Conservation (phyloP, 2,113 vertebrate genomes). For the Corydoras sp. region DNA sequence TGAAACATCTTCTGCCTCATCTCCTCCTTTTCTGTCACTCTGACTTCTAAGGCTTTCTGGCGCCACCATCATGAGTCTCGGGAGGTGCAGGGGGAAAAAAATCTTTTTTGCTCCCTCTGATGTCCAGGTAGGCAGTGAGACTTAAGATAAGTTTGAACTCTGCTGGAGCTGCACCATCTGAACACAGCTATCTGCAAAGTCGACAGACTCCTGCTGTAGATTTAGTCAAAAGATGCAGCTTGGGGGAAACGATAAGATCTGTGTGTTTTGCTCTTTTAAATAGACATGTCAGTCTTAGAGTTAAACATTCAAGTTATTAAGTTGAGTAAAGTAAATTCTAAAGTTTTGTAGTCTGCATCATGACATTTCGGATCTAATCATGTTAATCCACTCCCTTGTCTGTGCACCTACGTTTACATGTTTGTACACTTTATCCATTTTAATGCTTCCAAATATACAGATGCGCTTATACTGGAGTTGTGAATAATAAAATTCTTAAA, state of each 20-base stretch:
- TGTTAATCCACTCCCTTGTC: too few relatives aligned
- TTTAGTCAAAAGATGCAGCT: slow-evolving; percentile 8
- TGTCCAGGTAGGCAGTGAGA: slow-evolving; percentile 27
- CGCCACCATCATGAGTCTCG: slow-evolving; percentile 1
- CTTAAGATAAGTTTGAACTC: slow-evolving; percentile 32
- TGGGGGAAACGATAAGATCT: slow-evolving; percentile 20
- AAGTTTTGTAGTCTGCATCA: too few relatives aligned
- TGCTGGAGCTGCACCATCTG: slow-evolving; percentile 11
- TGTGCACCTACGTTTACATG: too few relatives aligned
- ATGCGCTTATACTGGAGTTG: too few relatives aligned
- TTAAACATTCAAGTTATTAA: too few relatives aligned
- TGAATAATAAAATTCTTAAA: too few relatives aligned
- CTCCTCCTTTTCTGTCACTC: background rate
- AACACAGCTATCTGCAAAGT: slow-evolving; percentile 4
- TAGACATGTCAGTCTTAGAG: background rate
- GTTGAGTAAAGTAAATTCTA: too few relatives aligned
- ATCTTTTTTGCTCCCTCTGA: slow-evolving; percentile 15
- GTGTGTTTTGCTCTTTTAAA: slow-evolving; percentile 16
- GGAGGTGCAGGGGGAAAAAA: slow-evolving; percentile 4
- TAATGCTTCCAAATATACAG: too few relatives aligned
- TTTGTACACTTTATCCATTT: too few relatives aligned
- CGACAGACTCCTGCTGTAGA: slow-evolving; percentile 18
- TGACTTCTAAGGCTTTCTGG: slow-evolving; percentile 10
- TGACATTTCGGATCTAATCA: too few relatives aligned
- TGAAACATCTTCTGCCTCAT: background rate